Percentiles rank a stretch among this genome's conserved stretches.
These are phyloP conservation scores for Riparia riparia DNA, from an alignment of 2,113 vertebrate species.

Conservation along the genomic window DNA sequence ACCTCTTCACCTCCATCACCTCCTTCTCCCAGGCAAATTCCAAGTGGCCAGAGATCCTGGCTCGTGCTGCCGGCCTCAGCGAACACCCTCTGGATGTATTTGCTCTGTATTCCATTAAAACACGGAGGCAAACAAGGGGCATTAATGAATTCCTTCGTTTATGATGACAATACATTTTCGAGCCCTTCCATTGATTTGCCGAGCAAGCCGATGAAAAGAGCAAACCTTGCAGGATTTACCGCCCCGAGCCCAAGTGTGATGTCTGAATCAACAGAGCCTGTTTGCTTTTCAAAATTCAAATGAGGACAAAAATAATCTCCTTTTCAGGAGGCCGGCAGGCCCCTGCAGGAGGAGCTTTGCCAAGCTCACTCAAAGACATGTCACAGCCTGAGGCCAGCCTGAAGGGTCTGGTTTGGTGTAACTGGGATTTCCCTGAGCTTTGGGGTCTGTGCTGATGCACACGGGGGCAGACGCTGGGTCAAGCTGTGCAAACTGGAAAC, in stretches of 20 bases:
- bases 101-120: slow-evolving; percentile 62
- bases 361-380: neutral
- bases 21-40: neutral
- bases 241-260: neutral
- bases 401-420: neutral
- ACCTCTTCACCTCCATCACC: neutral
- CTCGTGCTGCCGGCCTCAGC: neutral
- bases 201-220: slow-evolving; percentile 62
- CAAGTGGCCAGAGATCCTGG: neutral
- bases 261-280: slow-evolving; percentile 52
- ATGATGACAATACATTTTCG: slow-evolving; percentile 46
- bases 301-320: neutral
- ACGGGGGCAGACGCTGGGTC: neutral
- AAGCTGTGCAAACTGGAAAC: neutral
- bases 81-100: neutral
- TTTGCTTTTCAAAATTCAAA: slow-evolving; percentile 44
- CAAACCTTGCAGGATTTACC: slow-evolving; percentile 70
- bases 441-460: neutral
- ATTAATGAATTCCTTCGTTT: slow-evolving; percentile 68
- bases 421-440: neutral
- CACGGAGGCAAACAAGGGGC: slow-evolving; percentile 5
- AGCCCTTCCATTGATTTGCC: slow-evolving; percentile 59
- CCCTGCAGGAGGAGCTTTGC: neutral
- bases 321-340: neutral
- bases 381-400: neutral